These are phyloP conservation scores for Indicator indicator DNA, from an alignment of 2,113 vertebrate genomes.

Conservation along the genomic window DNA sequence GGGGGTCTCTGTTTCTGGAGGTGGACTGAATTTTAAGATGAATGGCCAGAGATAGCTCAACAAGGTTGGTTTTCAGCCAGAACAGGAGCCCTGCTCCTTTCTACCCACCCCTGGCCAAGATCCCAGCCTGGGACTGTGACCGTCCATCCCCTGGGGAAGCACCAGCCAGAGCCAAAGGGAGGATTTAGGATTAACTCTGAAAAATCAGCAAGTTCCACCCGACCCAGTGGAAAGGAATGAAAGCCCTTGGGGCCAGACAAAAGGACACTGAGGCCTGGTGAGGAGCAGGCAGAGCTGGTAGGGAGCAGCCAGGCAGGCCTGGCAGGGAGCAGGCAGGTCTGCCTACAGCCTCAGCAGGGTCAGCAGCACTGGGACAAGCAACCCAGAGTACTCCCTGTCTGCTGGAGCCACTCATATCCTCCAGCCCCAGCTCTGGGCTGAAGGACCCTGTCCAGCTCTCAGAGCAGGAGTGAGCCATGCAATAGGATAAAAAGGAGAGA, in stretches of 20 bases:
- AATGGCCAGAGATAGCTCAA: background rate
- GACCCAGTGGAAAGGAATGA: background rate
- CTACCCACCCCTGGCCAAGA: background rate
- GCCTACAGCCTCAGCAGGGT: background rate
- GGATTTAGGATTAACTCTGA: constrained; percentile 5
- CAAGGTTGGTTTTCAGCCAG: background rate
- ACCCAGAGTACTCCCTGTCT: background rate
- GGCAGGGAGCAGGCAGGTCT: background rate
- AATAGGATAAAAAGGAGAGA: background rate
- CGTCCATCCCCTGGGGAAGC: background rate
- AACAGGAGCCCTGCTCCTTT: background rate
- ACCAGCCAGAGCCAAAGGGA: background rate
- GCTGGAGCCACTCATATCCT: background rate
- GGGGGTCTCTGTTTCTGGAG: fast-evolving
- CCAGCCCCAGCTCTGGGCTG: background rate
- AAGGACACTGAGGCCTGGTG: background rate
- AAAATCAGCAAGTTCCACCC: background rate
- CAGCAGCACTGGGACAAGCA: background rate
- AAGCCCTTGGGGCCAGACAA: background rate
- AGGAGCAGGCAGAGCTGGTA: background rate
- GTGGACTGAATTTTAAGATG: background rate
- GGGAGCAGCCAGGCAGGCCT: background rate
- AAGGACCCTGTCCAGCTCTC: background rate
- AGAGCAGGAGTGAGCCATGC: background rate
- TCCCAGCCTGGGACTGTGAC: background rate